These are phyloP conservation scores for Anoplopoma fimbria DNA, from an alignment of 2,113 vertebrate genomes.

Conservation along the genomic window DNA sequence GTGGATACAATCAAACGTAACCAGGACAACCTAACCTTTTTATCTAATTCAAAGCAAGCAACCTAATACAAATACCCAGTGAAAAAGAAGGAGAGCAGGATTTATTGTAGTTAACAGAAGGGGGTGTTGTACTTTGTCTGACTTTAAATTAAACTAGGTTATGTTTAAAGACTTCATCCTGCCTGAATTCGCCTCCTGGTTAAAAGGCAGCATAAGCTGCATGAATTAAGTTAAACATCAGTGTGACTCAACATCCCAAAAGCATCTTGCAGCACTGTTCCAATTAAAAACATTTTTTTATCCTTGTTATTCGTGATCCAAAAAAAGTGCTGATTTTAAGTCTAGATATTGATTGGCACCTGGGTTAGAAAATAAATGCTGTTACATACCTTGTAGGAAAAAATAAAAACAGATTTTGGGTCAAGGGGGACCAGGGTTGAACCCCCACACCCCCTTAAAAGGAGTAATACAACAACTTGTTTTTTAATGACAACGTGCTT, in stretches of 20 bases:
- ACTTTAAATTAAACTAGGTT: conserved; percentile 36
- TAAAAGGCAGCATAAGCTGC: conserved; percentile 38
- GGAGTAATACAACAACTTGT: neutral
- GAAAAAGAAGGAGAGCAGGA: neutral
- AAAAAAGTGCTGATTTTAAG: conserved; percentile 11
- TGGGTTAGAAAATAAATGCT: neutral
- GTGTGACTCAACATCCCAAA: conserved; percentile 30
- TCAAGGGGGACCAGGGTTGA: neutral
- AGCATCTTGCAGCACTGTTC: conserved; percentile 34
- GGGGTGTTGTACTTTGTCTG: neutral
- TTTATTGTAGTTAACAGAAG: conserved; percentile 1
- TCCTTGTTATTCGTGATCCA: conserved; percentile 15
- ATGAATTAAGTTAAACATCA: conserved; percentile 43
- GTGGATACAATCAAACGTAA: neutral
- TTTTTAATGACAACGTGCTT: neutral
- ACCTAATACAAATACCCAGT: neutral
- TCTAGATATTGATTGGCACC: conserved; percentile 11
- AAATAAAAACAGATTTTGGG: neutral
- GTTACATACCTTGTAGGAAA: neutral
- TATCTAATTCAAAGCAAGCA: neutral
- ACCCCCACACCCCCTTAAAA: neutral
- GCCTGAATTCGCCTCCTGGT: conserved; percentile 33
- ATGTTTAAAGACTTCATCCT: conserved; percentile 24
- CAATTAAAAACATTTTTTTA: conserved; percentile 27
- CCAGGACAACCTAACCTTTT: neutral